phyloP scores from a whole-genome alignment of 2,797 vertebrate genomes.

The Rhinoraja longicauda region DNA sequence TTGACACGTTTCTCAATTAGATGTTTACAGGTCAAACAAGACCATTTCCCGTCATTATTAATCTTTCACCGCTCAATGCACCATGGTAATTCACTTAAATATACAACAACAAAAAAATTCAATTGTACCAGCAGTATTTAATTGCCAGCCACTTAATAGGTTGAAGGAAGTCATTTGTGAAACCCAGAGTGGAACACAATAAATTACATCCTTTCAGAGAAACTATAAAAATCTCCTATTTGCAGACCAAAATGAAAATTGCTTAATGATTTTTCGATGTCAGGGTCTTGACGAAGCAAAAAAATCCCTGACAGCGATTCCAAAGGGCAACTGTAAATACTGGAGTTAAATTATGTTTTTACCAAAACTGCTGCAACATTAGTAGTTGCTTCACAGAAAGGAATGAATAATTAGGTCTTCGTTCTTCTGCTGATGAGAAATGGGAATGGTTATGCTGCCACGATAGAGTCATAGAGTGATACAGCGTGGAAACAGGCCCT shows the following conservation, averaged over 20 bases:
- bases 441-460: too few species aligned
- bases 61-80: not conserved
- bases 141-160: constrained; percentile 32
- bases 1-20: constrained; percentile 24
- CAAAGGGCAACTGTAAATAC: not conserved
- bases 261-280: constrained; percentile 33
- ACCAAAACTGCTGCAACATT: not conserved
- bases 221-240: constrained; percentile 27
- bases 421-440: not conserved
- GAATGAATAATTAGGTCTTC: not conserved
- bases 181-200: constrained; percentile 25
- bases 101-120: constrained; percentile 4
- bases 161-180: constrained; percentile 37
- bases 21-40: constrained; percentile 32
- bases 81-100: constrained; percentile 29
- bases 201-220: constrained; percentile 22
- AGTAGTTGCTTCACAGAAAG: not conserved
- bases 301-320: constrained; percentile 2
- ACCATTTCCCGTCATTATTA: constrained; percentile 2
- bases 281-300: not conserved
- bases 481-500: too few species aligned
- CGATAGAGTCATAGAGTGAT: too few species aligned
- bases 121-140: constrained; percentile 31
- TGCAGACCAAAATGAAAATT: constrained; percentile 30
- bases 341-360: constrained; percentile 4